phyloP scores from a whole-genome alignment of 2,797 vertebrate species.

The Cryptoprocta ferox region DNA sequence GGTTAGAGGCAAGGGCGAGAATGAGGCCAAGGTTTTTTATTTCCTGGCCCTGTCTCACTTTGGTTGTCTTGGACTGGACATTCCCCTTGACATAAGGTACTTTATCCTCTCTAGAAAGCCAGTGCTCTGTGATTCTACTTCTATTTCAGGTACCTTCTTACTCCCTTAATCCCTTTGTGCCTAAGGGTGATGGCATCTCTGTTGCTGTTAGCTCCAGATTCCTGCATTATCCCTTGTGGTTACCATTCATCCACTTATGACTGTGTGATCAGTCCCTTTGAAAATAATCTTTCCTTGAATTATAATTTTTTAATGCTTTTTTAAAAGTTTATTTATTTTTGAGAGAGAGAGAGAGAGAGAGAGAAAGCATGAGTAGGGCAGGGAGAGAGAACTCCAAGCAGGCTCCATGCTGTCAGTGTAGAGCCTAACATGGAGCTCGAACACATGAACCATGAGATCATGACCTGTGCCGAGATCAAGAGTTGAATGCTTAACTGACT shows the following conservation, averaged over 20 bases:
- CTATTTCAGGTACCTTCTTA: neutral
- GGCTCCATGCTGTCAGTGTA: neutral
- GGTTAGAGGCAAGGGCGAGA: neutral
- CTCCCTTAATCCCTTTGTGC: neutral
- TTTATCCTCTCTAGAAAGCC: neutral
- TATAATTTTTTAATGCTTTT: neutral
- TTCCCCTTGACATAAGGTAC: neutral
- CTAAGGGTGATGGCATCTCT: neutral
- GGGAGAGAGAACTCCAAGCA: neutral
- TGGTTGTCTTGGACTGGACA: neutral
- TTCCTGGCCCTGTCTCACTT: neutral
- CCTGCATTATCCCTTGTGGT: neutral
- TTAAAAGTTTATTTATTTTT: neutral
- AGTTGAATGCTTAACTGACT: neutral
- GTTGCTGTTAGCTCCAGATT: neutral
- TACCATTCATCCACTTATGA: neutral
- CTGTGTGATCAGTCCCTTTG: neutral
- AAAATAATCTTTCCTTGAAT: neutral
- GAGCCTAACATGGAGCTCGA: neutral
- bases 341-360: neutral
- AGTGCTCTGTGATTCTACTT: neutral
- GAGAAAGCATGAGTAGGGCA: neutral
- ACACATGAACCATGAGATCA: neutral
- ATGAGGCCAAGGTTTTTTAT: neutral
- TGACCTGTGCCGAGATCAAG: neutral